Conservation (phyloP, 2,797 vertebrate genomes). For the Phoebastria nigripes region DNA sequence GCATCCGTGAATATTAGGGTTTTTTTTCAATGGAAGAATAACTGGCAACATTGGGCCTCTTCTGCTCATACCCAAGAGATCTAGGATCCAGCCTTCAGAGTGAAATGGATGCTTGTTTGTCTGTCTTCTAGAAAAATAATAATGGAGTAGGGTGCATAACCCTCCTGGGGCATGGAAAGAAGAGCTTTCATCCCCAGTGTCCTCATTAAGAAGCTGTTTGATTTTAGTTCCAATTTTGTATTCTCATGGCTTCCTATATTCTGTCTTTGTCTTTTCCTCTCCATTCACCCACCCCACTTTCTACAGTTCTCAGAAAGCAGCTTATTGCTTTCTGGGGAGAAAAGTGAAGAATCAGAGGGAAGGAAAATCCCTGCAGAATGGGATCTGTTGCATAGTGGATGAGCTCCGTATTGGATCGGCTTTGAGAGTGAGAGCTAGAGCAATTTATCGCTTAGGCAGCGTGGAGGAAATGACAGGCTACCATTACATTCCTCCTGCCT, state of each 20-base stretch:
- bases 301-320: not conserved
- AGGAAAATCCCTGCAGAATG: not conserved
- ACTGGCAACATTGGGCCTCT: not conserved
- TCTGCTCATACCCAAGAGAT: not conserved
- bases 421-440: not conserved
- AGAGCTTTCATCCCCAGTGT: not conserved
- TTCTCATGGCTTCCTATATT: not conserved
- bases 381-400: not conserved
- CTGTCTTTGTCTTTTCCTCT: not conserved
- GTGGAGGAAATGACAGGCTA: not conserved
- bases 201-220: not conserved
- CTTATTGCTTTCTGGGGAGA: not conserved
- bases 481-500: not conserved
- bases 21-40: not conserved
- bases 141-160: not conserved
- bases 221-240: not conserved
- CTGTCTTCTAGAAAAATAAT: not conserved
- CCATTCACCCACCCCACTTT: not conserved
- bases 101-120: not conserved
- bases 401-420: not conserved
- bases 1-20: not conserved
- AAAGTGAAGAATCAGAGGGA: not conserved
- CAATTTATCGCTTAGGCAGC: not conserved
- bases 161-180: not conserved
- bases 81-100: not conserved